Conservation (phyloP, 2,113 vertebrate genomes). For the Erythrolamprus reginae region DNA sequence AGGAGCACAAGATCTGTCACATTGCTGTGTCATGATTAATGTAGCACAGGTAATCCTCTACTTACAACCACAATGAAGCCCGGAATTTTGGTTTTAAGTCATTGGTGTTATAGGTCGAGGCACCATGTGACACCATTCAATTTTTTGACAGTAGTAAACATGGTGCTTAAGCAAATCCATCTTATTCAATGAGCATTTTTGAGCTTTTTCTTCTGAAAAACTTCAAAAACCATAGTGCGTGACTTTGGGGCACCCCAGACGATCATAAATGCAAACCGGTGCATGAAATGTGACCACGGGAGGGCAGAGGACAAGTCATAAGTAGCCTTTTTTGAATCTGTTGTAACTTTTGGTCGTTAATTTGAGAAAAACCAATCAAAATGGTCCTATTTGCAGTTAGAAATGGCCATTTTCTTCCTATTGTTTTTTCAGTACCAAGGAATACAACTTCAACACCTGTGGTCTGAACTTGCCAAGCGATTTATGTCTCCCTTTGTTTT, state of each 20-base stretch:
- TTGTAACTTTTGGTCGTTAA: background rate
- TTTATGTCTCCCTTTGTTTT: background rate
- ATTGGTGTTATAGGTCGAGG: background rate
- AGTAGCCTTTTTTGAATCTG: background rate
- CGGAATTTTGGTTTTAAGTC: background rate
- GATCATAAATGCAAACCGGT: background rate
- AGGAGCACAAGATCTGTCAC: background rate
- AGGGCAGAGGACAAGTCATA: background rate
- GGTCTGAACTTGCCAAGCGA: background rate
- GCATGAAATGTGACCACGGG: background rate
- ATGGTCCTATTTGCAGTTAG: background rate
- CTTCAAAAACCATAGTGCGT: rapidly evolving
- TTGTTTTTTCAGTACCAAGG: background rate
- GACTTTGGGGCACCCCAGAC: background rate
- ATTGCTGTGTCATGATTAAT: background rate
- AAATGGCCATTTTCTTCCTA: background rate
- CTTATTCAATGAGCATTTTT: background rate
- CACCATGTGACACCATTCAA: background rate
- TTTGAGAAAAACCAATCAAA: background rate
- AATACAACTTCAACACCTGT: background rate
- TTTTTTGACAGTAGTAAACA: background rate
- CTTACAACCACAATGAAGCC: background rate
- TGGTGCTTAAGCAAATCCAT: background rate
- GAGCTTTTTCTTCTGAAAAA: background rate
- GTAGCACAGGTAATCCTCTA: background rate